Evolutionary conservation across 2,797 vertebrate genomes (phyloP).

Genomic region (Lagorchestes hirsutus): DNA sequence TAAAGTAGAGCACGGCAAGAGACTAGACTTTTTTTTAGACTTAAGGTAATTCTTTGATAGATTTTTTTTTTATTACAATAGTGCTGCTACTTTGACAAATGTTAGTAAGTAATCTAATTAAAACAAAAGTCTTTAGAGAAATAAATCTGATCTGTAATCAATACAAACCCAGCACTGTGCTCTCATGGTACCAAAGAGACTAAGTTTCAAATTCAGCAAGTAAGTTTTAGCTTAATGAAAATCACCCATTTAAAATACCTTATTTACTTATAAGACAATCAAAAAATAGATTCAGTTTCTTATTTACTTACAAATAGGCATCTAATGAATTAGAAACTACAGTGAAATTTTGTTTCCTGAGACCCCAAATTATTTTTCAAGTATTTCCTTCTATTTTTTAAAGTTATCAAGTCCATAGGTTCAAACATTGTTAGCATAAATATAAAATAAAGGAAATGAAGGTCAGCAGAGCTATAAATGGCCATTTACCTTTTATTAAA

Average conservation of each 20-base stretch:
- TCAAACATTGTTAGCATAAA: conserved; percentile 56
- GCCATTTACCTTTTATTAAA: conserved; percentile 44
- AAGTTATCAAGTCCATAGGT: conserved; percentile 81
- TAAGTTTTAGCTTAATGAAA: conserved; percentile 40
- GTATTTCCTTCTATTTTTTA: conserved; percentile 63
- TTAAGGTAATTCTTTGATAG: conserved; percentile 26
- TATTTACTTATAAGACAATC: conserved; percentile 49
- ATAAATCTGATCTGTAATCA: neutral
- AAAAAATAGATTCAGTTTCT: conserved; percentile 60
- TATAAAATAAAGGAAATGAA: conserved; percentile 57
- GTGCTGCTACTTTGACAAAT: conserved; percentile 13
- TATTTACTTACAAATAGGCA: conserved; percentile 51
- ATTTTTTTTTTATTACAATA: neutral
- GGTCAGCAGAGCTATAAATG: conserved; percentile 33
- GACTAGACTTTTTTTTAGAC: neutral
- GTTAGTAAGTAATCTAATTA: conserved; percentile 9
- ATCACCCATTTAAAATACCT: neutral
- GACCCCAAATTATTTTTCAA: conserved; percentile 61
- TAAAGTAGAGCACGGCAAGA: neutral
- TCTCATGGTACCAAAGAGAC: conserved; percentile 60
- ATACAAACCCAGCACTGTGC: conserved; percentile 41
- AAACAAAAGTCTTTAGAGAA: conserved; percentile 4
- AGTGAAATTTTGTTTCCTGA: conserved; percentile 62
- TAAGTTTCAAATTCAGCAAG: conserved; percentile 46
- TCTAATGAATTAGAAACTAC: conserved; percentile 71